These are phyloP conservation scores for Varecia variegata DNA, from an alignment of 2,797 vertebrate genomes.

Conservation along the genomic window DNA sequence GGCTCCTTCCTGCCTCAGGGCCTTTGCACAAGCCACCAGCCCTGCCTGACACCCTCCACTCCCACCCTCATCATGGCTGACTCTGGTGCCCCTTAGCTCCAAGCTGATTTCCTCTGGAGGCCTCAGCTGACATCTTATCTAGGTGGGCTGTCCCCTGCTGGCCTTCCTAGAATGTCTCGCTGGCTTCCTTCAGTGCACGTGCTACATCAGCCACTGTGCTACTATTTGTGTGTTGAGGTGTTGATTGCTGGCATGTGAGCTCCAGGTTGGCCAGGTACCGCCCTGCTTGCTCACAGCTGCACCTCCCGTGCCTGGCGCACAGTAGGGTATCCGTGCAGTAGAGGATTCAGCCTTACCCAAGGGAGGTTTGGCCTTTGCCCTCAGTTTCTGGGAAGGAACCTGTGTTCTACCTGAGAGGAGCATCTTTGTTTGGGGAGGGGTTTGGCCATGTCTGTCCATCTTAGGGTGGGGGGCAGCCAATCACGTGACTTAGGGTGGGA, in stretches of 20 bases:
- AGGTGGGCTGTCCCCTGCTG: background rate
- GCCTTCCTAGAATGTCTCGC: background rate
- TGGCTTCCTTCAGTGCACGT: background rate
- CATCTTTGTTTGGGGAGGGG: background rate
- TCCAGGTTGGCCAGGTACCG: background rate
- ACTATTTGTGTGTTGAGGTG: background rate
- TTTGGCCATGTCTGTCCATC: background rate
- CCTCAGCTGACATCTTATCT: accelerated
- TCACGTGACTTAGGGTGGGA: background rate
- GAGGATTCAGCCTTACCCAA: background rate
- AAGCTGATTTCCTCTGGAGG: background rate
- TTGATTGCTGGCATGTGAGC: background rate
- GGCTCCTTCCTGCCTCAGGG: background rate
- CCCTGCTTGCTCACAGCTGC: accelerated
- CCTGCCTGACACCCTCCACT: background rate
- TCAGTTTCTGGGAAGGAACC: background rate
- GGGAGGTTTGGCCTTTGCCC: background rate
- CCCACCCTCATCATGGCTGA: background rate
- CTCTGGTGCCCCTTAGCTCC: background rate
- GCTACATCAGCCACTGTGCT: too few relatives aligned
- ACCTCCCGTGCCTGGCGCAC: accelerated
- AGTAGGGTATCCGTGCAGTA: accelerated
- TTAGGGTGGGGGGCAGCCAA: background rate
- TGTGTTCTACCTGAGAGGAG: background rate
- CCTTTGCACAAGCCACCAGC: background rate